Percentiles rank a stretch among this genome's conserved stretches.
These are phyloP conservation scores for Abscondita cerata DNA, from an alignment of 2,888 invertebrate genomes.

Conservation along the genomic window DNA sequence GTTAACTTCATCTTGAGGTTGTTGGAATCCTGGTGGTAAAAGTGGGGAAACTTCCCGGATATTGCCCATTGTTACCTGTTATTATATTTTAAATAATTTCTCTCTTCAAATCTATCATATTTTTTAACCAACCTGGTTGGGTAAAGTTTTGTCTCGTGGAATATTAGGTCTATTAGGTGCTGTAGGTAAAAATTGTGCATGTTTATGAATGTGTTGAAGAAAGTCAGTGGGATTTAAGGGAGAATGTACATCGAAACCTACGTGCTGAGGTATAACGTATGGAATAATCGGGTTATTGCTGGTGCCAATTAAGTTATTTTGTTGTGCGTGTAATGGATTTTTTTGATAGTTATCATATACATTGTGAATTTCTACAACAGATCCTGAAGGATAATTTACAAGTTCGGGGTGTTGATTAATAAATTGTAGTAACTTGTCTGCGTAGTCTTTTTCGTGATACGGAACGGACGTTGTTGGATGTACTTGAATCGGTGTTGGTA, in stretches of 20 bases:
- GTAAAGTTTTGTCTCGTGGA: constrained; percentile 47
- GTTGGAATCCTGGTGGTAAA: constrained; percentile 58
- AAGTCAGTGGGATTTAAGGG: constrained; percentile 54
- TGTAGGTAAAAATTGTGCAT: constrained; percentile 38
- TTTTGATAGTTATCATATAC: constrained; percentile 38
- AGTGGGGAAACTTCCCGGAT: constrained; percentile 48
- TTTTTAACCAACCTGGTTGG: constrained; percentile 44
- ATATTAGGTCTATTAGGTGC: constrained; percentile 48
- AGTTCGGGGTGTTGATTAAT: constrained; percentile 58
- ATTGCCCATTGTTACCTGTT: constrained; percentile 18
- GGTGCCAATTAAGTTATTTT: constrained; percentile 34
- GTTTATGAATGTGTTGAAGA: constrained; percentile 53
- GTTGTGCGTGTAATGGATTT: constrained; percentile 32
- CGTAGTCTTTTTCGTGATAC: constrained; percentile 49
- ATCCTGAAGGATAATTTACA: constrained; percentile 56
- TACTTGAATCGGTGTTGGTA: constrained; percentile 11
- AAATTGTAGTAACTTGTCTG: constrained; percentile 55
- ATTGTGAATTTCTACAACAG: constrained; percentile 56
- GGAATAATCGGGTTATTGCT: constrained; percentile 39
- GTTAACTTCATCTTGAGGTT: constrained; percentile 60
- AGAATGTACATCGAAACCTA: constrained; percentile 40
- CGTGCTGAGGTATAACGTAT: constrained; percentile 40
- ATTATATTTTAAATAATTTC: background rate
- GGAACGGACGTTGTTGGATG: constrained; percentile 3
- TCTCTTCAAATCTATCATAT: background rate